Percentiles rank a stretch among this genome's conserved stretches.
Conservation (phyloP, 2,797 vertebrate species). For the Rousettus madagascariensis region DNA sequence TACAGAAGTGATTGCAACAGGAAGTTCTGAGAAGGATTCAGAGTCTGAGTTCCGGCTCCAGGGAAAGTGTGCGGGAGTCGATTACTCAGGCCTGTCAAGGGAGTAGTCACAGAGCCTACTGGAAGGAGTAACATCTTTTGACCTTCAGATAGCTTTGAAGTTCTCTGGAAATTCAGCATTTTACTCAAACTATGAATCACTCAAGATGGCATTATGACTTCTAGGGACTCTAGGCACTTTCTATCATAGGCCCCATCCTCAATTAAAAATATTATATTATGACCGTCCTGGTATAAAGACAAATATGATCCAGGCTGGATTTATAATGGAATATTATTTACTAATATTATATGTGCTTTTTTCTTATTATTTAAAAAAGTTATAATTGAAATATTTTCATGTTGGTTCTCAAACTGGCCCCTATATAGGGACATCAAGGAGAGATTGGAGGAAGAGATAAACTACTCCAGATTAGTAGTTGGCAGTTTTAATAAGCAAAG, state of each 20-base stretch:
- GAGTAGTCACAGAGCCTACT: not conserved
- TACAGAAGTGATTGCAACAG: not conserved
- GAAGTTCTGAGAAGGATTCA: not conserved
- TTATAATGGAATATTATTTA: not conserved
- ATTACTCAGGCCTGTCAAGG: not conserved
- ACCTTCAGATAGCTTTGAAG: not conserved
- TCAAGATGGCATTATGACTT: not conserved
- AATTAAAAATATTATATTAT: not conserved
- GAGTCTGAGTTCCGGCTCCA: not conserved
- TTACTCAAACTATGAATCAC: not conserved
- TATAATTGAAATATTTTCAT: not conserved
- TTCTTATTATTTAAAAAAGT: not conserved
- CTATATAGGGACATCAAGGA: not conserved
- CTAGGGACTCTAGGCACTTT: not conserved
- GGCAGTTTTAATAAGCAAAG: not conserved
- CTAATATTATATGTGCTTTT: not conserved
- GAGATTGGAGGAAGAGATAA: not conserved
- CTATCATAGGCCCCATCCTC: accelerated
- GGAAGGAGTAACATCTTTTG: not conserved
- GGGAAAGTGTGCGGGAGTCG: not conserved
- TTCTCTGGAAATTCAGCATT: not conserved
- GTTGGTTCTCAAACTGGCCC: not conserved
- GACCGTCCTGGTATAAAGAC: not conserved
- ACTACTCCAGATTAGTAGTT: no score
- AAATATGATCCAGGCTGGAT: not conserved